phyloP scores from a whole-genome alignment of 2,888 invertebrate species.

The Torymus texanus region DNA sequence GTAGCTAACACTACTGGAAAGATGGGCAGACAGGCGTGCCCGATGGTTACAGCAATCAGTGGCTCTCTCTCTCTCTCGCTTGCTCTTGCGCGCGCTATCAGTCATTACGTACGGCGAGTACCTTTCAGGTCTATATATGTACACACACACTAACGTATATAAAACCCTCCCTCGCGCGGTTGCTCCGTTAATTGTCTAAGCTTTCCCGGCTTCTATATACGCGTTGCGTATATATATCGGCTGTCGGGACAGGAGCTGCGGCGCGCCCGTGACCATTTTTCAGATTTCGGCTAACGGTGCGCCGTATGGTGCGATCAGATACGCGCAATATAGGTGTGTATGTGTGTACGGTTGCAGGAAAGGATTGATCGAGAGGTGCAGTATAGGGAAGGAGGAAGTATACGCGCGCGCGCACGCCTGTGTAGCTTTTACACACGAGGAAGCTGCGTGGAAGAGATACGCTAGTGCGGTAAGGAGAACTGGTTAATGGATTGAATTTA shows the following conservation, averaged over 20 bases:
- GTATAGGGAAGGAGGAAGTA: neutral
- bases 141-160: neutral
- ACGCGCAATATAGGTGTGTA: neutral
- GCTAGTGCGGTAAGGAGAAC: constrained; percentile 4
- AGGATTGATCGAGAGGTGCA: constrained; percentile 18
- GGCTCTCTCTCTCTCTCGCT: neutral
- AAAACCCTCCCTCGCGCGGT: constrained; percentile 1
- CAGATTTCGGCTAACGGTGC: constrained; percentile 40
- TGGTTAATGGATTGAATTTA: constrained; percentile 39
- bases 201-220: neutral
- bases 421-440: constrained; percentile 12
- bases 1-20: neutral
- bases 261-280: constrained; percentile 29
- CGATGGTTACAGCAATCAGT: constrained; percentile 27
- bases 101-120: constrained; percentile 21
- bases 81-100: constrained; percentile 12
- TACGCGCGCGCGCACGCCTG: constrained; percentile 25
- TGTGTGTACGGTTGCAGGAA: neutral
- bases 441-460: constrained; percentile 9
- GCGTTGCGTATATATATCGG: too few relatives aligned
- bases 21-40: constrained; percentile 4
- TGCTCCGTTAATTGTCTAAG: constrained; percentile 32
- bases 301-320: constrained; percentile 1
- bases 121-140: too few relatives aligned
- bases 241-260: neutral